These are phyloP conservation scores for Simalia tracyae DNA, from an alignment of 2,797 vertebrate genomes.

Conservation along the genomic window DNA sequence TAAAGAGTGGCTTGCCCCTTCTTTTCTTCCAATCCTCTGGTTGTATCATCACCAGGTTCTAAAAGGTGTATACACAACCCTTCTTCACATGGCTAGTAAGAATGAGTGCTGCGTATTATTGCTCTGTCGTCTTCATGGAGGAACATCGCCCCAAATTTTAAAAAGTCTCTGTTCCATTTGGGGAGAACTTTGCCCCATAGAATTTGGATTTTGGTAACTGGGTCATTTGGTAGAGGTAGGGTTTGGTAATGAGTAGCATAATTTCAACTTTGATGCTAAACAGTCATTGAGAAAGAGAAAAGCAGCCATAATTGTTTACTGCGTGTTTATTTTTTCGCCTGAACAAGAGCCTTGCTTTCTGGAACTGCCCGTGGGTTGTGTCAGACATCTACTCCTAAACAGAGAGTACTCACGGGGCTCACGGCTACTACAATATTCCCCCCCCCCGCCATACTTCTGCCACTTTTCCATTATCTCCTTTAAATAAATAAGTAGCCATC, in stretches of 20 bases:
- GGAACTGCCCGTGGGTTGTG: not conserved
- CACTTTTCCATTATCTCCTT: slow-evolving; percentile 5
- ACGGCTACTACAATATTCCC: not conserved
- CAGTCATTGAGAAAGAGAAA: slow-evolving; percentile 23
- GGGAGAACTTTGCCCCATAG: slow-evolving; percentile 53
- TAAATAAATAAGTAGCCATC: slow-evolving; percentile 54
- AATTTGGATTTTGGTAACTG: slow-evolving; percentile 23
- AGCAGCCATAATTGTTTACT: slow-evolving; percentile 25
- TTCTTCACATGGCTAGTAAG: slow-evolving; percentile 55
- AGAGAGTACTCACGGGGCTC: not conserved
- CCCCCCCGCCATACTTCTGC: slow-evolving; percentile 30
- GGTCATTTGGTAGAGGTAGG: slow-evolving; percentile 51
- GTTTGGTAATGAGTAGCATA: slow-evolving; percentile 59
- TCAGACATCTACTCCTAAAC: not conserved
- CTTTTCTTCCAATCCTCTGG: slow-evolving; percentile 2
- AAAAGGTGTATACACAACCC: not conserved
- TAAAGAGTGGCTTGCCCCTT: slow-evolving; percentile 4
- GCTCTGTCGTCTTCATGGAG: slow-evolving; percentile 37
- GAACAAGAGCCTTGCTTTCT: slow-evolving; percentile 43
- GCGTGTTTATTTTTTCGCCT: slow-evolving; percentile 56
- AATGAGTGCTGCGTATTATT: slow-evolving; percentile 58
- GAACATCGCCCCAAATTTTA: slow-evolving; percentile 34
- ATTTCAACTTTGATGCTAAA: slow-evolving; percentile 65
- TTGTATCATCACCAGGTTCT: not conserved
- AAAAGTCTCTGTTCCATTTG: slow-evolving; percentile 49